phyloP scores from a whole-genome alignment of 2,113 vertebrate genomes.

The Lagopus muta region DNA sequence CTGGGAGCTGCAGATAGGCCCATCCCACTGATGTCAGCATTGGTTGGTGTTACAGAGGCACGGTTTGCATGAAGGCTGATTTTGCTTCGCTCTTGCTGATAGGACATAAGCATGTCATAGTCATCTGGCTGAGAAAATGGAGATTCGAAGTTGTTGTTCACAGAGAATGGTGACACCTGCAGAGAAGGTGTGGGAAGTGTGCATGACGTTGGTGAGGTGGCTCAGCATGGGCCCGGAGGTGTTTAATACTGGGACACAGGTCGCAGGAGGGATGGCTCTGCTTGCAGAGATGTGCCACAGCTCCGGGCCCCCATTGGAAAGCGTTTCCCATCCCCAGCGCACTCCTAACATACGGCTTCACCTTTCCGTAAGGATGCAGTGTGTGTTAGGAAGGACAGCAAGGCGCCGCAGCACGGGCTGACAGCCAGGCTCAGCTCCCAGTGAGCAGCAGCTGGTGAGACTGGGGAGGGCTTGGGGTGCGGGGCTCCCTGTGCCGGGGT shows the following conservation, averaged over 20 bases:
- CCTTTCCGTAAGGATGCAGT: fast-evolving
- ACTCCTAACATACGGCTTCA: fast-evolving
- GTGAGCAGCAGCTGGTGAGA: not conserved
- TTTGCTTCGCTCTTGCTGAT: not conserved
- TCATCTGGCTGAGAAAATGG: not conserved
- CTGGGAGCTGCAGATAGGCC: not conserved
- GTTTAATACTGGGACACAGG: too few species aligned
- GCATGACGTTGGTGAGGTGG: not conserved
- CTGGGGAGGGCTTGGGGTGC: not conserved
- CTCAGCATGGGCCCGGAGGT: not conserved
- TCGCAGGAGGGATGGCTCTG: not conserved
- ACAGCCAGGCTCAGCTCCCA: fast-evolving
- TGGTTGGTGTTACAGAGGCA: not conserved
- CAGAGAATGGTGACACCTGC: not conserved
- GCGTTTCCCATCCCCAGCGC: fast-evolving
- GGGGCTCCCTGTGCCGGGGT: not conserved
- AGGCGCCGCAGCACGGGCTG: fast-evolving
- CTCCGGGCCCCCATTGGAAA: fast-evolving
- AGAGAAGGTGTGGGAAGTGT: fast-evolving
- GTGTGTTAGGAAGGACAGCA: not conserved
- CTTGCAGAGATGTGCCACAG: not conserved
- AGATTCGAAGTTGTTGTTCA: not conserved
- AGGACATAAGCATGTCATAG: not conserved
- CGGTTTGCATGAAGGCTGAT: not conserved
- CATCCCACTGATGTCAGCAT: fast-evolving